These are phyloP conservation scores for Xyliphius kryptos DNA, from an alignment of 2,113 vertebrate species.

Conservation along the genomic window DNA sequence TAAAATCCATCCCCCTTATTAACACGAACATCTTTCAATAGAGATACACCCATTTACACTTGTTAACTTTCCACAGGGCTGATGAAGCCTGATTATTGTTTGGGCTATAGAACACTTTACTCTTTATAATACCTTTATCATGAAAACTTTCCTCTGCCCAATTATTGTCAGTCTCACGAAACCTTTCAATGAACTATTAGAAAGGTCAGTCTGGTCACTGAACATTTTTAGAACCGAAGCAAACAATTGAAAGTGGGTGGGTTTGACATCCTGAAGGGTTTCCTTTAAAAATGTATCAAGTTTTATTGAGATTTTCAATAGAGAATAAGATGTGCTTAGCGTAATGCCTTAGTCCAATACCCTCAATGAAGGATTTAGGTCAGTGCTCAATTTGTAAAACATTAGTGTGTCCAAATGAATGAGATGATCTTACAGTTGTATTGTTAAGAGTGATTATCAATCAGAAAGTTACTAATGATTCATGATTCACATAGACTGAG, in stretches of 20 bases:
- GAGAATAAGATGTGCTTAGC: conserved; percentile 4
- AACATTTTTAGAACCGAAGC: conserved; percentile 52
- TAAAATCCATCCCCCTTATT: conserved; percentile 49
- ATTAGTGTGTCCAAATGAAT: too few relatives aligned
- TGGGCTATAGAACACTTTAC: neutral
- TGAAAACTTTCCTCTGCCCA: conserved; percentile 10
- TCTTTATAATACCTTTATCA: too few relatives aligned
- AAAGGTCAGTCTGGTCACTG: conserved; percentile 32
- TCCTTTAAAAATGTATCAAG: conserved; percentile 45
- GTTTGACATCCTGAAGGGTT: conserved; percentile 50
- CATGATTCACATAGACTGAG: too few relatives aligned
- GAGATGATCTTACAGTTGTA: too few relatives aligned
- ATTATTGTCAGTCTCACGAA: too few relatives aligned
- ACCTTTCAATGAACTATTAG: conserved; percentile 34
- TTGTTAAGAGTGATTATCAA: too few relatives aligned
- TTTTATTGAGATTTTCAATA: conserved; percentile 13
- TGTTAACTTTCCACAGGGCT: too few relatives aligned
- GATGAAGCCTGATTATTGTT: conserved; percentile 1
- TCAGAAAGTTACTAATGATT: too few relatives aligned
- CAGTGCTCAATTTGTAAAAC: too few relatives aligned
- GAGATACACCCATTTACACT: too few relatives aligned
- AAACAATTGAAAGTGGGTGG: conserved; percentile 52
- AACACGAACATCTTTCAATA: too few relatives aligned
- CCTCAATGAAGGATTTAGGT: neutral
- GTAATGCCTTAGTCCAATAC: conserved; percentile 18